A percentile compares a stretch with the other conserved stretches of the same genome.
Evolutionary conservation across 2,797 vertebrate species (phyloP).

Genomic region (Hemitrygon akajei): DNA sequence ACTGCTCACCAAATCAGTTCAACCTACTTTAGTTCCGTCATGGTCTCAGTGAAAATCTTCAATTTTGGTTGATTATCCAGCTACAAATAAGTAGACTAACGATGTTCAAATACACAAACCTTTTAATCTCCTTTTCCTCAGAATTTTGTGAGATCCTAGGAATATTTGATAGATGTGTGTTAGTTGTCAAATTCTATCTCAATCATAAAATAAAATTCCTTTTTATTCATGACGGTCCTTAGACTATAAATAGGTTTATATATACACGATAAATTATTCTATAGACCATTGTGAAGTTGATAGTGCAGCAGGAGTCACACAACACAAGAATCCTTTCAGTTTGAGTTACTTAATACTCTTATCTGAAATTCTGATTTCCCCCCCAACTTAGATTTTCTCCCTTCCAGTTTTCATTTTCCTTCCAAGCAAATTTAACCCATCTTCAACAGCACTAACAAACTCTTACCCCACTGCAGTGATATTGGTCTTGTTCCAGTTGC

Average conservation of each 20-base stretch:
- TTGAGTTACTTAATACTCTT: too few species aligned
- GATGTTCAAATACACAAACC: neutral
- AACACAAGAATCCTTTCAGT: neutral
- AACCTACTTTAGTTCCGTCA: neutral
- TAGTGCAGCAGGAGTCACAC: neutral
- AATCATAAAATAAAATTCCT: neutral
- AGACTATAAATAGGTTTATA: neutral
- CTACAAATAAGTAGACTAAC: neutral
- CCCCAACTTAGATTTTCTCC: too few species aligned
- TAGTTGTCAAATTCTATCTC: neutral
- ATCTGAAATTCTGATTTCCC: too few species aligned
- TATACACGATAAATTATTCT: neutral
- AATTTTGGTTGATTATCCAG: neutral
- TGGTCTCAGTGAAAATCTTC: neutral
- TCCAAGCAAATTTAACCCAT: too few species aligned
- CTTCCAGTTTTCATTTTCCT: too few species aligned
- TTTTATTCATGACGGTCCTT: neutral
- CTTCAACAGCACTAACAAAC: too few species aligned
- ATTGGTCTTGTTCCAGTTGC: too few species aligned
- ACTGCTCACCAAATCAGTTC: neutral
- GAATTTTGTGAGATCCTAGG: neutral
- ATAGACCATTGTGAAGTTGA: neutral
- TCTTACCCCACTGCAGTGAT: too few species aligned
- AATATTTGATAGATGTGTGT: neutral
- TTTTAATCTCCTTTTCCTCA: neutral